These are phyloP conservation scores for Ephialtes manifestator DNA, from an alignment of 2,888 invertebrate species.

Conservation along the genomic window DNA sequence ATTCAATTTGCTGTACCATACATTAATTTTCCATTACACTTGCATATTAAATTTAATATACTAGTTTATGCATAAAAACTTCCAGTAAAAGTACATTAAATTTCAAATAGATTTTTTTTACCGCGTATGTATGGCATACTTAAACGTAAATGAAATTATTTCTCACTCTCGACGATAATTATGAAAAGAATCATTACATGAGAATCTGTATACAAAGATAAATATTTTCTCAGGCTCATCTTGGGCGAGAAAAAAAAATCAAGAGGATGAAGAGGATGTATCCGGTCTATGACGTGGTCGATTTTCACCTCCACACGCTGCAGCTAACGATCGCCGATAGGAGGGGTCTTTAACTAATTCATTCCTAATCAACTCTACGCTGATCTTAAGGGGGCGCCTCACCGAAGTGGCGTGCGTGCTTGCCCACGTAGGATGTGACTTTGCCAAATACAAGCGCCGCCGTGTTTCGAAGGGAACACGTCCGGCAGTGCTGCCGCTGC, in stretches of 20 bases:
- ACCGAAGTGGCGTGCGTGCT: conserved; percentile 9
- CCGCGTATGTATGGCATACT: too few species aligned
- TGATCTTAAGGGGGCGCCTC: conserved; percentile 25
- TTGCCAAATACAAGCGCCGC: conserved; percentile 68
- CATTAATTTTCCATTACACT: too few species aligned
- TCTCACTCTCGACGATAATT: conserved; percentile 12
- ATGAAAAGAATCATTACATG: neutral
- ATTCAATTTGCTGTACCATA: too few species aligned
- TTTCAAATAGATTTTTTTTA: too few species aligned
- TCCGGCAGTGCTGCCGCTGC: conserved; percentile 21
- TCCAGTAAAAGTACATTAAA: too few species aligned
- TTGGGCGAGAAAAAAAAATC: conserved; percentile 47
- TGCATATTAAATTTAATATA: too few species aligned
- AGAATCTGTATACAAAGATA: conserved; percentile 23
- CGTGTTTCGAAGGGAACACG: conserved; percentile 43
- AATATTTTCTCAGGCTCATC: conserved; percentile 30
- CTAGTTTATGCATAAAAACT: too few species aligned
- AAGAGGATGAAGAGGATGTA: conserved; percentile 54
- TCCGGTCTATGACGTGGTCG: conserved; percentile 64
- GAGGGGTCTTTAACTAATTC: conserved; percentile 74
- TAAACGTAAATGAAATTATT: neutral
- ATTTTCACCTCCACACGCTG: neutral
- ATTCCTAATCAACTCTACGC: conserved; percentile 72
- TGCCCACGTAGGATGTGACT: conserved; percentile 66
- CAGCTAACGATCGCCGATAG: conserved; percentile 45